phyloP scores from a whole-genome alignment of 2,797 vertebrate species.

The Anas georgica region DNA sequence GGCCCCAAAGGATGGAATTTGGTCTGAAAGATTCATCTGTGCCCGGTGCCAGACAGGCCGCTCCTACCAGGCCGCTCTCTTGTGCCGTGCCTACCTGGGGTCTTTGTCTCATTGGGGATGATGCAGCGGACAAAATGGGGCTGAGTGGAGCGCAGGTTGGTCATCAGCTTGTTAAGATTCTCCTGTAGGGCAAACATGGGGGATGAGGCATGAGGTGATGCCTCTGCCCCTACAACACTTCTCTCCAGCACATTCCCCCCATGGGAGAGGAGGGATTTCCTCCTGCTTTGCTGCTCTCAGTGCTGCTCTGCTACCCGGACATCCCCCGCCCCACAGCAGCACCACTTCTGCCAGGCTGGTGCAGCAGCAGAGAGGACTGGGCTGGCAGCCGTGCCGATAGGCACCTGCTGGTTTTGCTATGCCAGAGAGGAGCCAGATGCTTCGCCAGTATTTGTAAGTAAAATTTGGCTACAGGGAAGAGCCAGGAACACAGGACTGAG shows the following conservation, averaged over 20 bases:
- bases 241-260: not conserved
- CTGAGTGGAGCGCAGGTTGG: conserved; percentile 90
- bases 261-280: not conserved
- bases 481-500: not conserved
- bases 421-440: not conserved
- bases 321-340: fast-evolving
- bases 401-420: not conserved
- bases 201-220: not conserved
- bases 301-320: fast-evolving
- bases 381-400: not conserved
- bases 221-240: not conserved
- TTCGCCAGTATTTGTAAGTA: not conserved
- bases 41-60: not conserved
- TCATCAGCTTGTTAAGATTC: conserved; percentile 93
- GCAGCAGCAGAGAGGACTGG: not conserved
- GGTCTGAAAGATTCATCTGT: not conserved
- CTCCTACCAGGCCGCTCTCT: not conserved
- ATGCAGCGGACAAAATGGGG: conserved; percentile 95
- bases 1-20: not conserved
- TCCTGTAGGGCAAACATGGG: conserved; percentile 78
- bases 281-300: not conserved
- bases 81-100: conserved; percentile 81
- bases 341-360: not conserved
- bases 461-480: not conserved
- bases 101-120: conserved; percentile 92